A percentile compares a stretch with the other conserved stretches of the same genome.
These are phyloP conservation scores for Archegozetes longisetosus DNA, from an alignment of 1,140 invertebrate species.

Conservation along the genomic window DNA sequence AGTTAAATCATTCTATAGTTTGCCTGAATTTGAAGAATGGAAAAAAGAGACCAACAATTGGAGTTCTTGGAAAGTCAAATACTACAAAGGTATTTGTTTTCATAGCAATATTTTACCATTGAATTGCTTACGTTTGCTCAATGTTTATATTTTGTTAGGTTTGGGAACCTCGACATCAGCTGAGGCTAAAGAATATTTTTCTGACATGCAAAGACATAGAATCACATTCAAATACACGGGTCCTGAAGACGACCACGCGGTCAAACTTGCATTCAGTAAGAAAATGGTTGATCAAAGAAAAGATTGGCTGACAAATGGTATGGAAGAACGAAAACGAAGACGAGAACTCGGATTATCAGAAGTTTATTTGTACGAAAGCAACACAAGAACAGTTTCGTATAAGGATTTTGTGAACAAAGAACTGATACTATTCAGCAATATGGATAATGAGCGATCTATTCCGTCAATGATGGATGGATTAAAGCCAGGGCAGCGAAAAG, in stretches of 20 bases:
- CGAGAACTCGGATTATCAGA: constrained; percentile 78
- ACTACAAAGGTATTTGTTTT: constrained; percentile 64
- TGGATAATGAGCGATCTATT: constrained; percentile 92
- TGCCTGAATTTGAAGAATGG: constrained; percentile 98
- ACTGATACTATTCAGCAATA: constrained; percentile 89
- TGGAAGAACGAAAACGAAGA: constrained; percentile 81
- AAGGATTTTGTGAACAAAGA: constrained; percentile 96
- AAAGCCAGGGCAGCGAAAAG: constrained; percentile 92
- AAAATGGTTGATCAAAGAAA: constrained; percentile 89
- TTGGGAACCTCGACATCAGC: constrained; percentile 97
- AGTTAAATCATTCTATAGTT: constrained; percentile 75
- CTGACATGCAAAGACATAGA: constrained; percentile 80
- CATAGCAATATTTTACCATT: not conserved
- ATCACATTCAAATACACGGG: constrained; percentile 80
- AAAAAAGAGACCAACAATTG: constrained; percentile 76
- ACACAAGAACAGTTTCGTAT: constrained; percentile 66
- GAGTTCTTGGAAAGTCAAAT: constrained; percentile 88
- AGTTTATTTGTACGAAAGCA: constrained; percentile 76
- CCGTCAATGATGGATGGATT: constrained; percentile 88
- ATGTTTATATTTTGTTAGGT: constrained; percentile 34
- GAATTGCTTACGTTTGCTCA: not conserved
- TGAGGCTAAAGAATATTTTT: constrained; percentile 98
- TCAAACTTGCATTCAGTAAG: constrained; percentile 90
- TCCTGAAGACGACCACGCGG: constrained; percentile 72
- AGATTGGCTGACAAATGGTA: constrained; percentile 90